These are phyloP conservation scores for Schizopygopsis pylzovi DNA, from an alignment of 2,797 vertebrate species.

Conservation along the genomic window DNA sequence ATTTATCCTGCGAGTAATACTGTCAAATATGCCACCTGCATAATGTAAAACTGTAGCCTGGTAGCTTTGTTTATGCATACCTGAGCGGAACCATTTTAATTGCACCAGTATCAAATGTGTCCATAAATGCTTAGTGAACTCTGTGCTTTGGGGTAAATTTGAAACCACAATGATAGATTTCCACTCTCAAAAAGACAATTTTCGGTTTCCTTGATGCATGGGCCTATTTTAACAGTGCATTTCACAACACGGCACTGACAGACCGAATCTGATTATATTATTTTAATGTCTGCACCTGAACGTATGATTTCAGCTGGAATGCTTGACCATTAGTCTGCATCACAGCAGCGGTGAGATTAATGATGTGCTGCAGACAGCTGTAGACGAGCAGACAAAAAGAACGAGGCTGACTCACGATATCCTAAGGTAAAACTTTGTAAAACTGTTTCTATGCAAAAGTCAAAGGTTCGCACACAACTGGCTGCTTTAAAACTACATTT, in stretches of 20 bases:
- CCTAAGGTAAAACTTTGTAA: not conserved
- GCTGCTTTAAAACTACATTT: not conserved
- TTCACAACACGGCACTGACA: slow-evolving; percentile 8
- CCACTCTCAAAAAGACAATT: slow-evolving; percentile 20
- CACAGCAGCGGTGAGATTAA: not conserved
- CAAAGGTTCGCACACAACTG: not conserved
- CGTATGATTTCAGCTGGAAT: slow-evolving; percentile 21
- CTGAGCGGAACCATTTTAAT: slow-evolving; percentile 44
- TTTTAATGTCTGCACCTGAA: slow-evolving; percentile 22
- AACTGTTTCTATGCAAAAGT: not conserved
- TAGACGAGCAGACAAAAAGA: slow-evolving; percentile 6
- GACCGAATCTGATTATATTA: slow-evolving; percentile 18
- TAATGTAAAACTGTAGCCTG: slow-evolving; percentile 29
- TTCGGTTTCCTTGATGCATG: slow-evolving; percentile 38
- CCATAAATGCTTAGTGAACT: slow-evolving; percentile 31
- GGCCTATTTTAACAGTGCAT: slow-evolving; percentile 6
- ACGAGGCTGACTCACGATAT: not conserved
- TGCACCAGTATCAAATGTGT: slow-evolving; percentile 43
- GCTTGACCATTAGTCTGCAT: slow-evolving; percentile 27
- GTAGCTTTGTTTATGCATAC: slow-evolving; percentile 45
- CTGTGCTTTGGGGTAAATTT: slow-evolving; percentile 25
- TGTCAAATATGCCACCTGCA: slow-evolving; percentile 39
- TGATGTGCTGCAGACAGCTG: slow-evolving; percentile 9
- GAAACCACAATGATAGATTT: slow-evolving; percentile 35
- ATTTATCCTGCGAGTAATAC: slow-evolving; percentile 27